A percentile compares a stretch with the other conserved stretches of the same genome.
Conservation (phyloP, 1,140 invertebrate species). For the Trichogramma pretiosum region DNA sequence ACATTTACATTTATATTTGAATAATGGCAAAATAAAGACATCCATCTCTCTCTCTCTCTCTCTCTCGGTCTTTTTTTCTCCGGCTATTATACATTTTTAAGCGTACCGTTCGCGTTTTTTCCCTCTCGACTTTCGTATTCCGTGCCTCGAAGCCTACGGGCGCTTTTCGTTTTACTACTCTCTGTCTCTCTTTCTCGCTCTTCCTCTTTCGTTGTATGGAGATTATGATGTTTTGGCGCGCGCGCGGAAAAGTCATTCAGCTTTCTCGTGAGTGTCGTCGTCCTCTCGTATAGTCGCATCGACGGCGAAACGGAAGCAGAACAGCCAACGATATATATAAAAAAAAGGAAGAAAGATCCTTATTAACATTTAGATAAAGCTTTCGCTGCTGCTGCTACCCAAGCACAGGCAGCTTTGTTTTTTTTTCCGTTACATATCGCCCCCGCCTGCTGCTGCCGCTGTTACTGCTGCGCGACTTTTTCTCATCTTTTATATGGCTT, state of each 20-base stretch:
- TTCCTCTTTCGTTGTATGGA: too few relatives aligned
- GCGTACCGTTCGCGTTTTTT: slow-evolving; percentile 30
- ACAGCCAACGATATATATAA: too few relatives aligned
- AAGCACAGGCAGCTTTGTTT: background rate
- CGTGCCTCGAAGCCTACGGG: background rate
- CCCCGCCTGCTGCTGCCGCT: background rate
- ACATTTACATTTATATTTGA: slow-evolving; percentile 51
- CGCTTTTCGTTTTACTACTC: background rate
- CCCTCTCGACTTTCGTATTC: too few relatives aligned
- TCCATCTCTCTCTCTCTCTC: too few relatives aligned
- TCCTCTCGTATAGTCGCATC: too few relatives aligned
- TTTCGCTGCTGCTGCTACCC: background rate
- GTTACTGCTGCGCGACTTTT: background rate
- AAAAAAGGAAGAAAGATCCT: slow-evolving; percentile 17
- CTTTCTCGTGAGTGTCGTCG: background rate
- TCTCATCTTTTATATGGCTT: too few relatives aligned
- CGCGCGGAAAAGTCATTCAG: background rate
- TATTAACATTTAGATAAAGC: slow-evolving; percentile 44
- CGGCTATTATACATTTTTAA: slow-evolving; percentile 39
- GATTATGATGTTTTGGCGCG: too few relatives aligned
- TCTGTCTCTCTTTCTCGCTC: background rate
- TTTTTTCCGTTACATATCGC: background rate
- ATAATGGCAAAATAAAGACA: slow-evolving; percentile 47
- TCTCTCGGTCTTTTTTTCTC: slow-evolving; percentile 28
- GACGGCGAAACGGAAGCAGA: too few relatives aligned